A percentile compares a stretch with the other conserved stretches of the same genome.
Evolutionary conservation across 2,888 invertebrate species (phyloP).

Genomic region (Erannis defoliaria): DNA sequence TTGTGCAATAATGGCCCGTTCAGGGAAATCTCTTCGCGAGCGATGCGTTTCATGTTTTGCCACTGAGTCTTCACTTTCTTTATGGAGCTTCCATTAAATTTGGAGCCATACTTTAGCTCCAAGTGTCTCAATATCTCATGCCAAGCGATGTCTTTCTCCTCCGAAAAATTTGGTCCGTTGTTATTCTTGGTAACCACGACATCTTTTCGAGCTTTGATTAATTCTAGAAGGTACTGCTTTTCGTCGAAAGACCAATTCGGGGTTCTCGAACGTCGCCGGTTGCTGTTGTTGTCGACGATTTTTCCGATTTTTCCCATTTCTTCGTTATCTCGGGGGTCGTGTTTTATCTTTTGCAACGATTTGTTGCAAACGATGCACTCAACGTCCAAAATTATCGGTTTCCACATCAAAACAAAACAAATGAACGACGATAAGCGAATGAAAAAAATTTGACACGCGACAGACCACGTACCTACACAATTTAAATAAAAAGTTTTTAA

Average conservation of each 20-base stretch:
- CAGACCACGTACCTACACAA: slow-evolving; percentile 57
- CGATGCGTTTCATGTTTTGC: slow-evolving; percentile 84
- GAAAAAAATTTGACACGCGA: slow-evolving; percentile 60
- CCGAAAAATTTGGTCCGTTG: slow-evolving; percentile 77
- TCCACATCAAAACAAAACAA: slow-evolving; percentile 85
- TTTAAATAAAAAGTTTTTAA: slow-evolving; percentile 50
- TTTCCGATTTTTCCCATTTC: slow-evolving; percentile 79
- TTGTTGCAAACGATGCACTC: slow-evolving; percentile 84
- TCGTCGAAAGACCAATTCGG: slow-evolving; percentile 82
- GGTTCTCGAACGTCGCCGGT: slow-evolving; percentile 69
- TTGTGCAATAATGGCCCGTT: slow-evolving; percentile 66
- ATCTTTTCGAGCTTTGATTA: slow-evolving; percentile 77
- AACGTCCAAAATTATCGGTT: slow-evolving; percentile 80
- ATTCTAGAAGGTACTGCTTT: slow-evolving; percentile 78
- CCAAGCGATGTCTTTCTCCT: slow-evolving; percentile 81
- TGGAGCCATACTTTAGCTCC: slow-evolving; percentile 70
- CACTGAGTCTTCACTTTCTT: slow-evolving; percentile 83
- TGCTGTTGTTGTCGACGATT: slow-evolving; percentile 57
- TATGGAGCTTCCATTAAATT: slow-evolving; percentile 73
- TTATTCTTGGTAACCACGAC: slow-evolving; percentile 76
- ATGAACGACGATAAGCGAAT: slow-evolving; percentile 51
- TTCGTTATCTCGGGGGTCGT: slow-evolving; percentile 60
- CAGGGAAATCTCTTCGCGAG: slow-evolving; percentile 74
- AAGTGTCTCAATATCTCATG: slow-evolving; percentile 74
- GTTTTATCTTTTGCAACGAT: slow-evolving; percentile 82